Conservation (phyloP, 2,888 invertebrate species). For the Hypselothyrea guttata region DNA sequence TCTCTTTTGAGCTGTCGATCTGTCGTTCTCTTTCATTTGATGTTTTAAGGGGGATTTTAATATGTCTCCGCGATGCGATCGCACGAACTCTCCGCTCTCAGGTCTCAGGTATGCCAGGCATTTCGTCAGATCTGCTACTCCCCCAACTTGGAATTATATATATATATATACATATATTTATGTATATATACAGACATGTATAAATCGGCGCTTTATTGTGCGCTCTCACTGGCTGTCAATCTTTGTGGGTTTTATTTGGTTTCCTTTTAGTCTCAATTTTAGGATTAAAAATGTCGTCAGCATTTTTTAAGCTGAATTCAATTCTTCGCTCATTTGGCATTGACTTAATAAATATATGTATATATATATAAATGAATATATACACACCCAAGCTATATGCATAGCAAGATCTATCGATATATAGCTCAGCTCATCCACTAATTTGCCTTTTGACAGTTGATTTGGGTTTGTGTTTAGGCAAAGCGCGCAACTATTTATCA, state of each 20-base stretch:
- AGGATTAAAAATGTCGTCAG: conserved; percentile 78
- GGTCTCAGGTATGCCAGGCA: conserved; percentile 57
- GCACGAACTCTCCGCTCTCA: conserved; percentile 59
- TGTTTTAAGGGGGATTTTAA: conserved; percentile 45
- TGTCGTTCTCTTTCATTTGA: neutral
- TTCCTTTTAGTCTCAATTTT: conserved; percentile 69
- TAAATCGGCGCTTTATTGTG: conserved; percentile 28
- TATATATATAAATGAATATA: neutral
- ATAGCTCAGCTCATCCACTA: conserved; percentile 35
- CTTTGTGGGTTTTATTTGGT: neutral
- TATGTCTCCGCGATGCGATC: conserved; percentile 65
- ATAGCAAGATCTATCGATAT: conserved; percentile 11
- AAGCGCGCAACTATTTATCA: conserved; percentile 55
- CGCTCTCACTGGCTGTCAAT: neutral
- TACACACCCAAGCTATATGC: neutral
- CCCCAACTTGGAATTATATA: conserved; percentile 52
- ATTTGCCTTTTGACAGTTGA: conserved; percentile 68
- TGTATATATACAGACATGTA: too few species aligned
- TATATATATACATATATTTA: conserved; percentile 2
- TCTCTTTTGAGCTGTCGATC: too few species aligned
- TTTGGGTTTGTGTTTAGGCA: conserved; percentile 72
- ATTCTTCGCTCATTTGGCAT: conserved; percentile 58
- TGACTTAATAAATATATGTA: conserved; percentile 49
- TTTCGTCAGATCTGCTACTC: conserved; percentile 41
- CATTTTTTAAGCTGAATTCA: conserved; percentile 69